phyloP scores from a whole-genome alignment of 2,797 vertebrate genomes.

The Mus minutoides region DNA sequence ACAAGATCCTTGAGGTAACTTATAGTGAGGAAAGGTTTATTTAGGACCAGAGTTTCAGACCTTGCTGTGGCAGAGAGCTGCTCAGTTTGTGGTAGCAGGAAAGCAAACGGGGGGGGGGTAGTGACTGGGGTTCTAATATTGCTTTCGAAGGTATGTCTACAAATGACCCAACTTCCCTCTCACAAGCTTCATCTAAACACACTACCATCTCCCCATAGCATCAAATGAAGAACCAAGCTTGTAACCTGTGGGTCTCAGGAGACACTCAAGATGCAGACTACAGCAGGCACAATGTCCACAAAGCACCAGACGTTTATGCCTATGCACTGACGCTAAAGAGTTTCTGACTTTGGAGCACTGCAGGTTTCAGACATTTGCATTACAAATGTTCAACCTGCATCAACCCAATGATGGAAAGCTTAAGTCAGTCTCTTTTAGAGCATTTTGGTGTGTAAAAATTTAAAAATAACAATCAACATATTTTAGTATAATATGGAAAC shows the following conservation, averaged over 20 bases:
- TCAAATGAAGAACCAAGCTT: no score
- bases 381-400: background rate
- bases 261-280: background rate
- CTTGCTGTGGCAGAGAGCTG: background rate
- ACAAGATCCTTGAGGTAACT: background rate
- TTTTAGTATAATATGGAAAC: background rate
- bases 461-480: background rate
- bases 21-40: background rate
- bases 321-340: background rate
- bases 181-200: background rate
- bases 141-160: background rate
- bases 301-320: background rate
- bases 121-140: no score
- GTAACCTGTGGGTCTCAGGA: background rate
- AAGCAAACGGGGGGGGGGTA: background rate
- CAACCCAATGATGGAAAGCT: background rate
- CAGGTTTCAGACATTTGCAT: background rate
- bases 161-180: background rate
- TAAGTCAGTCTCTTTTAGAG: background rate
- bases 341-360: background rate
- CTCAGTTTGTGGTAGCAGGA: background rate
- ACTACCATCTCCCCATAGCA: background rate
- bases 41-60: background rate
- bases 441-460: background rate
- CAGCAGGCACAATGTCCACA: background rate